Evolutionary conservation across 2,797 vertebrate species (phyloP), one percentile per base, ranked within the genome.

Genomic region (Muscicapa comitata): DNA sequence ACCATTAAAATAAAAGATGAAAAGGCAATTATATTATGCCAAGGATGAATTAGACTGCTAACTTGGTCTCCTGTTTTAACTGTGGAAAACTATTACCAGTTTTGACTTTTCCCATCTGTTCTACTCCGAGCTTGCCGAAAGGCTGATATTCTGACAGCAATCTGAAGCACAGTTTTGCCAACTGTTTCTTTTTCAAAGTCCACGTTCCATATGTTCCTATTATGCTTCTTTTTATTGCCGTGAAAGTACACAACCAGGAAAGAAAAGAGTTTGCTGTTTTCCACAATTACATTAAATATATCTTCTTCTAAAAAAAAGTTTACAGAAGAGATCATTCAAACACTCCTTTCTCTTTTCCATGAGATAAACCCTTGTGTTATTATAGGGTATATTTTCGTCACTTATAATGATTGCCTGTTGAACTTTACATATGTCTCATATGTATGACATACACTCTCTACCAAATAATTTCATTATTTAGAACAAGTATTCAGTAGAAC

Each of bases 21-120:
- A 86, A 75, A 88, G 28, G 61, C 43, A 77, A 62, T 95, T 94
- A 74, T 74, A 43, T 65, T 72, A 59, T 42, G 40, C 79, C 19
- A 29, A 86, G 43, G 65, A 94, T 57, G 81, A 85, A 84, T 91
- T 94, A 85, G 63, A 78, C 63, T 73, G 48, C 70, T 92, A 94
- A 93, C 73, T 90, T 88, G 55, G n/a, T 78, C 62, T 88, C 51
- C 67, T 71, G 24, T 63, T 55, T 82, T 95, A 93, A 93, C 59
- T 13, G 4, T 70, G 80, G 83, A 93, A 90, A 86, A 86, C 71
- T 86, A 93, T 71, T 91, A 90, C 86, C 93, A 96, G 95, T 96
- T 96, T 97, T 97, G 95, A 97, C 92, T 96, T 95, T 76, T 95
- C 90, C 96, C 95, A 95, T 97, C 96, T 97, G 95, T 95, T 97